These are phyloP conservation scores for Chesias legatella DNA, from an alignment of 2,888 invertebrate genomes.

Conservation along the genomic window DNA sequence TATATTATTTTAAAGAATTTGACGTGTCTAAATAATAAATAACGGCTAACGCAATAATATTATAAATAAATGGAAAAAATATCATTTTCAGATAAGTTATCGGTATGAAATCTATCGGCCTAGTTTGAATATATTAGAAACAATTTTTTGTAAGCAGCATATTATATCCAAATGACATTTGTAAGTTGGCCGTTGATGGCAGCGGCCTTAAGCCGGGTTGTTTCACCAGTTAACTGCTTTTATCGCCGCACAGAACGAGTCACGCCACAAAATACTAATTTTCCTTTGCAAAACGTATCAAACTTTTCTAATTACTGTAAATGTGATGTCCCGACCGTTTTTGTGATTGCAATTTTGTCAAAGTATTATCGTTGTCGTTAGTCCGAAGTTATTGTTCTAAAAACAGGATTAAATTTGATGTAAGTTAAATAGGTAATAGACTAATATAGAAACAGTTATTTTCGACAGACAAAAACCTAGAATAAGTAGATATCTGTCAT, in stretches of 20 bases:
- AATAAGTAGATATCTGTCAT: too few species aligned
- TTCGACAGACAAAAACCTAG: too few species aligned
- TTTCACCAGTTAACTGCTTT: slow-evolving; percentile 54
- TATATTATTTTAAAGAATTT: too few species aligned
- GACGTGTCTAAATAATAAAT: too few species aligned
- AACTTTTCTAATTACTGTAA: slow-evolving; percentile 74
- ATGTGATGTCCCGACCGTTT: slow-evolving; percentile 58
- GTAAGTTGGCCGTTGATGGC: slow-evolving; percentile 9
- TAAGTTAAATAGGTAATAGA: slow-evolving; percentile 8
- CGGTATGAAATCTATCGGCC: too few species aligned
- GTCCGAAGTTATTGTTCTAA: slow-evolving; percentile 30
- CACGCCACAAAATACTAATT: slow-evolving; percentile 72
- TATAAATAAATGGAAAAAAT: too few species aligned
- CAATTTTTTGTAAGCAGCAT: too few species aligned
- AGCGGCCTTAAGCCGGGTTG: slow-evolving; percentile 35
- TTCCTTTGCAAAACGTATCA: slow-evolving; percentile 65
- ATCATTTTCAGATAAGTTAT: too few species aligned
- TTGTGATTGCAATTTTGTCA: slow-evolving; percentile 55
- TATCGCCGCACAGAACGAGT: slow-evolving; percentile 60
- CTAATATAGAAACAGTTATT: too few species aligned
- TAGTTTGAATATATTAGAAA: too few species aligned
- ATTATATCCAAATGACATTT: too few species aligned
- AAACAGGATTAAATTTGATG: slow-evolving; percentile 11
- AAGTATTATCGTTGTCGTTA: slow-evolving; percentile 37
- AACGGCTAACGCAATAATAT: too few species aligned